These are phyloP conservation scores for Zingel zingel DNA, from an alignment of 2,113 vertebrate species.

Conservation along the genomic window DNA sequence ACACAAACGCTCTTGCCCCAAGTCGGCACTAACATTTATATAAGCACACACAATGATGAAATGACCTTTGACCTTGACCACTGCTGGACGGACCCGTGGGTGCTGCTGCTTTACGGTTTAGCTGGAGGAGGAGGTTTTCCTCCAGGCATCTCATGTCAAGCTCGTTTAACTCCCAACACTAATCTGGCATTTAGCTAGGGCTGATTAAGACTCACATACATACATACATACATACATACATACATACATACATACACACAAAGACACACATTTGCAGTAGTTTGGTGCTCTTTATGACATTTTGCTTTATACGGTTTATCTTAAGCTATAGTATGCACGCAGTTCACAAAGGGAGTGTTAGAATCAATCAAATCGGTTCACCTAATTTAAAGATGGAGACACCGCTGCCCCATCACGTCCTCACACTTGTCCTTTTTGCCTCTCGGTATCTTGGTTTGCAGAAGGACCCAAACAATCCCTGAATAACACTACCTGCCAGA, in stretches of 20 bases:
- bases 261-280: not conserved
- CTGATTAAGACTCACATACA: slow-evolving; percentile 15
- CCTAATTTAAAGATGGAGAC: slow-evolving; percentile 20
- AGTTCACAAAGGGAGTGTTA: not conserved
- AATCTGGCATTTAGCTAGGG: slow-evolving; percentile 51
- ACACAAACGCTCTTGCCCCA: slow-evolving; percentile 44
- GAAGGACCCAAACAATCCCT: slow-evolving; percentile 13
- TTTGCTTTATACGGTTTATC: slow-evolving; percentile 1
- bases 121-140: slow-evolving; percentile 44
- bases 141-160: slow-evolving; percentile 47
- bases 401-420: not conserved
- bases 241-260: not conserved
- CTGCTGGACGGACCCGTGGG: slow-evolving; percentile 21
- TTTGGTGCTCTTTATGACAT: not conserved
- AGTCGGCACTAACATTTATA: slow-evolving; percentile 64
- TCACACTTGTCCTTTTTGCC: not conserved
- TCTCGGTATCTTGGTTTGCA: slow-evolving; percentile 3
- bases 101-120: slow-evolving; percentile 35
- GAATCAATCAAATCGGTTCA: not conserved
- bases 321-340: not conserved
- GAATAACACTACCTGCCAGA: slow-evolving; percentile 39
- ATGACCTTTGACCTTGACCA: slow-evolving; percentile 63
- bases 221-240: no score
- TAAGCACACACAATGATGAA: slow-evolving; percentile 44
- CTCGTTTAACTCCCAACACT: slow-evolving; percentile 48